A percentile compares a stretch with the other conserved stretches of the same genome.
These are phyloP conservation scores for Melinaea menophilus DNA, from an alignment of 2,888 invertebrate species.

Conservation along the genomic window DNA sequence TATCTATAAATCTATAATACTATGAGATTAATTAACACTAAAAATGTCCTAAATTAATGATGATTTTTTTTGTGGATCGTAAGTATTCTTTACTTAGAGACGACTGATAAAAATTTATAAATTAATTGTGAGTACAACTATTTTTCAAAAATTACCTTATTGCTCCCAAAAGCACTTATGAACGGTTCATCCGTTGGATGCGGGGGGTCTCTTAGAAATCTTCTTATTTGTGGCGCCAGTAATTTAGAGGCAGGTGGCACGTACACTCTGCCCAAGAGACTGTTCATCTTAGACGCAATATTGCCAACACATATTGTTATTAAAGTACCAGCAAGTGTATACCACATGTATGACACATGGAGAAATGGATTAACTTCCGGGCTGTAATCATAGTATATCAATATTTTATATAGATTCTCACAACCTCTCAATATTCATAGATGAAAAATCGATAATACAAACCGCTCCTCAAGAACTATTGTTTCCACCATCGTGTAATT, in stretches of 20 bases:
- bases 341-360: slow-evolving; percentile 88
- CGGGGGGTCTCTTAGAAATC: slow-evolving; percentile 71
- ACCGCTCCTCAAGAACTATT: slow-evolving; percentile 21
- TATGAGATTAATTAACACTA: too few relatives aligned
- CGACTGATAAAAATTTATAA: too few relatives aligned
- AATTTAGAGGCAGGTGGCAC: slow-evolving; percentile 68
- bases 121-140: too few relatives aligned
- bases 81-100: too few relatives aligned
- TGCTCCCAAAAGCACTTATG: slow-evolving; percentile 62
- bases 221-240: slow-evolving; percentile 84
- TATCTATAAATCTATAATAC: not conserved
- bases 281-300: slow-evolving; percentile 49
- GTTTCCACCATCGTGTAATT: slow-evolving; percentile 67
- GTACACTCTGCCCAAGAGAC: slow-evolving; percentile 51
- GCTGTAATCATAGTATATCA: slow-evolving; percentile 35
- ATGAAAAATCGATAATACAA: not conserved
- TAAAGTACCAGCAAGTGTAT: slow-evolving; percentile 76
- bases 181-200: slow-evolving; percentile 64
- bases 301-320: slow-evolving; percentile 57
- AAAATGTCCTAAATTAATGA: too few relatives aligned
- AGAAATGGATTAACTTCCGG: slow-evolving; percentile 80
- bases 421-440: not conserved
- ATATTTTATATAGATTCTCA: too few relatives aligned
- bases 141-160: slow-evolving; percentile 45
- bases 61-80: too few relatives aligned